Evolutionary conservation across 2,888 invertebrate genomes (phyloP).

Genomic region (Dryobota labecula): DNA sequence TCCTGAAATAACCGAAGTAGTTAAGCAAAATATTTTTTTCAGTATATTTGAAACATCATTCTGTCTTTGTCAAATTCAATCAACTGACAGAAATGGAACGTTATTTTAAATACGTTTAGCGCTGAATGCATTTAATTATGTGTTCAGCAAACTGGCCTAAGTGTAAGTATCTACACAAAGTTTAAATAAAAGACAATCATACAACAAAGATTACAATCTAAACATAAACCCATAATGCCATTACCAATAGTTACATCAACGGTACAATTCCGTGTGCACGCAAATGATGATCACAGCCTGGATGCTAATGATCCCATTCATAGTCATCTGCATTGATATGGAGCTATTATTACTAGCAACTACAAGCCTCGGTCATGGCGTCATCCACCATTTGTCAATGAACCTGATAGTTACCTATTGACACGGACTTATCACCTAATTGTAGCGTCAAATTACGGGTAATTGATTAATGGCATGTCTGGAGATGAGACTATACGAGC

Average conservation of each 20-base stretch:
- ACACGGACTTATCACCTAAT: conserved; percentile 71
- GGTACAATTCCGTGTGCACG: conserved; percentile 60
- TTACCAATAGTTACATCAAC: conserved; percentile 7
- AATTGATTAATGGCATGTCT: conserved; percentile 54
- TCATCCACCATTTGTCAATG: conserved; percentile 70
- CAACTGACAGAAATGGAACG: neutral
- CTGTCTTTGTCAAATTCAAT: neutral
- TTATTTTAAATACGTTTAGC: neutral
- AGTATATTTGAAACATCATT: too few species aligned
- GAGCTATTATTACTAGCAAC: conserved; percentile 78
- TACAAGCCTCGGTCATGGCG: conserved; percentile 70
- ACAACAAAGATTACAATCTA: neutral
- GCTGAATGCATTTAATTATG: too few species aligned
- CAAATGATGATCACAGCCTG: conserved; percentile 80
- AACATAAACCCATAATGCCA: neutral
- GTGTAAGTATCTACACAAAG: neutral
- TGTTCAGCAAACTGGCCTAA: too few species aligned
- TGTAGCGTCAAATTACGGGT: conserved; percentile 59
- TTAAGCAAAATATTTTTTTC: too few species aligned
- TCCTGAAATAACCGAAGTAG: too few species aligned
- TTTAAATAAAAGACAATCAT: neutral
- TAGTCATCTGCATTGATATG: conserved; percentile 85
- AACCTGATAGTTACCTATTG: conserved; percentile 67
- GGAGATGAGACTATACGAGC: neutral
- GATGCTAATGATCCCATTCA: conserved; percentile 87